Percentiles rank a stretch among this genome's conserved stretches.
phyloP scores from a whole-genome alignment of 1,140 invertebrate species.

The Brachionus sp. region DNA sequence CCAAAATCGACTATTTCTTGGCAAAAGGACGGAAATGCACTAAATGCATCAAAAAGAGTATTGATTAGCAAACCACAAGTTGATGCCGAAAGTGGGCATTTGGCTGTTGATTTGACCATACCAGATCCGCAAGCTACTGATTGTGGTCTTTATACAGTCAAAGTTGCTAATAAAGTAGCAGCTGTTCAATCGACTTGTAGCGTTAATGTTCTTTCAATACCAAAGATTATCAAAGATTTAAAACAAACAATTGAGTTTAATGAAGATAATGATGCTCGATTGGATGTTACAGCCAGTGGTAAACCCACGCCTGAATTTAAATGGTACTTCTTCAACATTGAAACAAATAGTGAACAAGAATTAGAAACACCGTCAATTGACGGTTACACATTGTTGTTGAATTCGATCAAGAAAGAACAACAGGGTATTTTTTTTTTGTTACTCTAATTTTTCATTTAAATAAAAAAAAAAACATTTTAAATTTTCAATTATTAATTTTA shows the following conservation, averaged over 20 bases:
- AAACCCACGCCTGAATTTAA: constrained; percentile 39
- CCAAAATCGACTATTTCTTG: constrained; percentile 34
- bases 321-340: constrained; percentile 30
- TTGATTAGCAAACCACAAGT: constrained; percentile 2
- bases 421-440: not conserved
- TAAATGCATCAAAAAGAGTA: constrained; percentile 21
- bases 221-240: constrained; percentile 27
- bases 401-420: constrained; percentile 16
- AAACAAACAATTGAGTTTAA: constrained; percentile 6
- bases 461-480: too few relatives aligned
- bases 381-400: not conserved
- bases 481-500: too few relatives aligned
- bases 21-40: constrained; percentile 13
- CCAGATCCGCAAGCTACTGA: not conserved
- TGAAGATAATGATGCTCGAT: not conserved
- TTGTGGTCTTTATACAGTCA: constrained; percentile 32
- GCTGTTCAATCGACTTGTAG: constrained; percentile 6
- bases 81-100: not conserved
- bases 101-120: not conserved
- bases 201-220: not conserved
- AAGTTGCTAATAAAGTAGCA: constrained; percentile 38
- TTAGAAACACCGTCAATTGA: not conserved
- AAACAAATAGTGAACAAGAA: constrained; percentile 42
- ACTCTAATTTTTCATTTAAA: not conserved
- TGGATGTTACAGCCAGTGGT: constrained; percentile 15